Evolutionary conservation across 2,888 invertebrate genomes (phyloP), one percentile per base, ranked within the genome.

Genomic region (Tachystola acroxantha): DNA sequence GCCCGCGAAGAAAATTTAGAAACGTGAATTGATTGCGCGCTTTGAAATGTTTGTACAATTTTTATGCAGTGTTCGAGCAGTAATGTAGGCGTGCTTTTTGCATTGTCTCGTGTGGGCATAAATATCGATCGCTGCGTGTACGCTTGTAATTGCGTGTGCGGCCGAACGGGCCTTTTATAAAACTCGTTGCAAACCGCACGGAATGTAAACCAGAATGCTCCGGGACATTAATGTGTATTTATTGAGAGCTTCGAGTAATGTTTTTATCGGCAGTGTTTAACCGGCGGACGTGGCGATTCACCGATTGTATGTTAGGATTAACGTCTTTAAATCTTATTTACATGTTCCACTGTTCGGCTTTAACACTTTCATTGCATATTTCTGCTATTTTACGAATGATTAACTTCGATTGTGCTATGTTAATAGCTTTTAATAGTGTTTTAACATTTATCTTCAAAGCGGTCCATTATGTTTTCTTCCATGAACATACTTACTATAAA

Each of bases 221-320:
- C 67, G 60, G 71, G 84, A 84, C 84, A 75, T 77, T 84, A 82
- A 84, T 85, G 84, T 86, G 79, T 85, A 86, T 85, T 86, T 86
- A 86, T 86, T 82, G 84, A 71, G 74, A 72, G 77, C 76, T 74
- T 65, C 70, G 72, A 69, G 78, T 85, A 85, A 84, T 85, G 84
- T 86, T 86, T 85, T 85, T 85, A 85, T 85, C 81, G 73, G 69
- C 54, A 64, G 65, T 60, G 67, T 71, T 74, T 68, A 67, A 68
- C 50, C 52, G 53, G 45, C 54, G 65, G 65, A 63, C 63, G 68
- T 58, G 65, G 67, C 72, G 70, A 77, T 72, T 60, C 56, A 50
- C 57, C 59, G 65, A 68, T 69, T 16, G 63, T 62, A 65, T 57
- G 58, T 60, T 57, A 57, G 58, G 57, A 57, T 58, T 58, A 52